These are phyloP conservation scores for Rhinichthys klamathensis DNA, from an alignment of 2,113 vertebrate genomes.

Conservation along the genomic window DNA sequence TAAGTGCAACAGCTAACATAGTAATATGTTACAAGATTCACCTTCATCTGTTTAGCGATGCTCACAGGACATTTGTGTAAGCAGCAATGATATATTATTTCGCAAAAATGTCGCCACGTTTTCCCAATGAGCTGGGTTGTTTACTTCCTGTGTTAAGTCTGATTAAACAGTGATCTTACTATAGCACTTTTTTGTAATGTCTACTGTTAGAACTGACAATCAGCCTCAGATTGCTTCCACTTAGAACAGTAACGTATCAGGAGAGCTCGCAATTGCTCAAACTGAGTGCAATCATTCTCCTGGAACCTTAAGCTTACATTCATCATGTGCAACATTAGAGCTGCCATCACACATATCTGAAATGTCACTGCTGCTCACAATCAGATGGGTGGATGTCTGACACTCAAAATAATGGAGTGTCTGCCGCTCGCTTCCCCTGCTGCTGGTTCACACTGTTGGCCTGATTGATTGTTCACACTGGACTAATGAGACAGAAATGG, in stretches of 20 bases:
- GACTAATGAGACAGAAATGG: conserved; percentile 46
- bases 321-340: conserved; percentile 56
- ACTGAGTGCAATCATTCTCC: neutral
- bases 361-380: conserved; percentile 44
- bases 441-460: conserved; percentile 2
- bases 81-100: neutral
- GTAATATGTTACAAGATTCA: neutral
- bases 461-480: conserved; percentile 40
- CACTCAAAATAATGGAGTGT: conserved; percentile 56
- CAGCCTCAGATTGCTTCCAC: conserved; percentile 6
- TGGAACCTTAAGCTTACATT: conserved; percentile 19
- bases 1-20: neutral
- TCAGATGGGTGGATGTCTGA: conserved; percentile 51
- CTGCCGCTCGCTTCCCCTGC: conserved; percentile 34
- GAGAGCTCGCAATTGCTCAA: neutral
- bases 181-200: neutral
- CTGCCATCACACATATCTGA: conserved; percentile 47
- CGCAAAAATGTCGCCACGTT: neutral
- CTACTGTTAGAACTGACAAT: neutral
- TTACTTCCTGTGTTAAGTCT: neutral
- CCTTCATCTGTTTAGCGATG: no score
- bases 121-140: neutral
- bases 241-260: neutral
- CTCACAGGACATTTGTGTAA: neutral
- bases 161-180: neutral